Conservation (phyloP, 1,140 invertebrate genomes). For the Caenorhabditis latens region DNA sequence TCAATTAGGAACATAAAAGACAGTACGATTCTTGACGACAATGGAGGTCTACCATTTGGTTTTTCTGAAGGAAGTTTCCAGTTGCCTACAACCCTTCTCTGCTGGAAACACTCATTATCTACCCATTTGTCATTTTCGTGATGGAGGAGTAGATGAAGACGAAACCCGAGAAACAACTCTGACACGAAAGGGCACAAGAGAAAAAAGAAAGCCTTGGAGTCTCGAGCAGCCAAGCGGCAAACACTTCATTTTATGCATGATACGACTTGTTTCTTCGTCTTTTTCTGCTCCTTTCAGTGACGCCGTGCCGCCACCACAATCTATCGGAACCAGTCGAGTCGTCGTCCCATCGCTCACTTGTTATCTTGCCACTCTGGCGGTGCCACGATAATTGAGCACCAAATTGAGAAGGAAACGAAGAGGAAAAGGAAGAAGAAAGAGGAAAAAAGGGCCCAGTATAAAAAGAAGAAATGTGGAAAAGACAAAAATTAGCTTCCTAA, state of each 20-base stretch:
- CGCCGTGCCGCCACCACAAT: constrained; percentile 25
- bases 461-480: not conserved
- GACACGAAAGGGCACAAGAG: not conserved
- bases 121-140: not conserved
- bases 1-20: not conserved
- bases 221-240: constrained; percentile 18
- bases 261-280: constrained; percentile 54
- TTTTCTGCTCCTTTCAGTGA: constrained; percentile 30
- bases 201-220: not conserved
- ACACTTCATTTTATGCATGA: constrained; percentile 55
- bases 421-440: not conserved
- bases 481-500: not conserved
- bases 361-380: constrained; percentile 3
- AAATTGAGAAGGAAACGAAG: constrained; percentile 24
- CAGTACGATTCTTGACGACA: no score
- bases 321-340: constrained; percentile 20
- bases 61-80: no score
- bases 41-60: no score
- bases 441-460: not conserved
- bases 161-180: not conserved
- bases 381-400: constrained; percentile 30
- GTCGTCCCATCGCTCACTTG: constrained; percentile 40
- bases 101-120: no score
- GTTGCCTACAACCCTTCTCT: no score
- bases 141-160: not conserved